Evolutionary conservation across 2,797 vertebrate species (phyloP), one percentile per base, ranked within the genome.

Genomic region (Pseudochromis fuscus): DNA sequence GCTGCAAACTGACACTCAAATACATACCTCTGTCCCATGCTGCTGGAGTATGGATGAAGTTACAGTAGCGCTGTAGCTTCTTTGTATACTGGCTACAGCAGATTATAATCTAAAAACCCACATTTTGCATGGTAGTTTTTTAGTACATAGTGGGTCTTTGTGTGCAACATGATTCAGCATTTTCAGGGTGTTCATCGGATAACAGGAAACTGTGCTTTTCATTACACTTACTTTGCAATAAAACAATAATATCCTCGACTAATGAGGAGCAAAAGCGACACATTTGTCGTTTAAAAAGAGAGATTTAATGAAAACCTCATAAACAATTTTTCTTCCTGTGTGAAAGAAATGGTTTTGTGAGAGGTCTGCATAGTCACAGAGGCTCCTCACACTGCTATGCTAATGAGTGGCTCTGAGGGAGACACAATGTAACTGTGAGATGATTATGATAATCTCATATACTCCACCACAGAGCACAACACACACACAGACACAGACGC

Each of bases 401-500:
- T 91, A 90, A 92, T 89, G 77, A 91, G 74, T 16, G 7, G 74
- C 86, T 88, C 71, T 46, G 82, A 90, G 88, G 89, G 82, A 90
- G 79, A 86, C 83, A 82, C 77, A 62, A 52, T 88, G 89, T 83
- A 88, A 90, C 85, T 90, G 88, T 84, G 87, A 92, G 84, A 91
- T 89, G 86, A 91, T 92, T 89, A 91, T 91, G 84, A 90, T 89
- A 85, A 91, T 90, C 85, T 87, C 86, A 82, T 81, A 78, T 71
- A 87, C 86, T 89, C 81, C 59, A 83, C 53, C 31, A 44, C 82
- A 66, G 21, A 86, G 52, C 73, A 24, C 55, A 71, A 69, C 52
- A 28, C 51, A 64, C 31, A 52, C 44, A 31, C 59, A 65, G 60
- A 60, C 61, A 62, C 70, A 65, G n/a, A n/a, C n/a, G n/a, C 77